A percentile compares a stretch with the other conserved stretches of the same genome.
Evolutionary conservation across 2,113 vertebrate genomes (phyloP).

Genomic region (Eulacestoma nigropectus): DNA sequence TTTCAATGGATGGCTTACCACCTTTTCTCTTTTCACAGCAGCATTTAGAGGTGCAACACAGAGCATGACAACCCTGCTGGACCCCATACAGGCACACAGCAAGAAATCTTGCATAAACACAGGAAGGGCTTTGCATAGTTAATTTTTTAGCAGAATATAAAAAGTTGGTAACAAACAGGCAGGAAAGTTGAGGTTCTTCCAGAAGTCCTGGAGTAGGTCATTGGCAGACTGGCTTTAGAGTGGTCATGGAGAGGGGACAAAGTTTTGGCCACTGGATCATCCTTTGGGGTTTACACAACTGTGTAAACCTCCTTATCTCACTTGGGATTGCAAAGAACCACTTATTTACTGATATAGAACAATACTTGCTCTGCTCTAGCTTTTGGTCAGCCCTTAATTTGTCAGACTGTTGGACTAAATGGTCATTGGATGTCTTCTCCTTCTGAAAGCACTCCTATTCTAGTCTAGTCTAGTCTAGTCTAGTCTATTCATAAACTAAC

Average conservation of each 20-base stretch:
- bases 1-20: not conserved
- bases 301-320: accelerated
- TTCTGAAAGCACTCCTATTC: not conserved
- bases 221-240: not conserved
- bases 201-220: not conserved
- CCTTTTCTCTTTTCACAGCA: not conserved
- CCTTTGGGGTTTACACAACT: not conserved
- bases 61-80: not conserved
- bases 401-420: not conserved
- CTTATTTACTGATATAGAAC: not conserved
- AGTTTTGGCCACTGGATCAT: not conserved
- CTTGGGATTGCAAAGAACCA: not conserved
- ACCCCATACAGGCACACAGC: not conserved
- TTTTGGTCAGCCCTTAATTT: not conserved
- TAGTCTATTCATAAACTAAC: not conserved
- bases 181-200: not conserved
- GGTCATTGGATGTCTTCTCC: not conserved
- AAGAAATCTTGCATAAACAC: not conserved
- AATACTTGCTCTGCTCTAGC: not conserved
- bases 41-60: not conserved
- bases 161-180: not conserved
- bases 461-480: not conserved
- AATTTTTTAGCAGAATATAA: not conserved
- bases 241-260: not conserved
- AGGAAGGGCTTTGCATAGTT: not conserved